A percentile compares a stretch with the other conserved stretches of the same genome.
Conservation (phyloP, 2,888 invertebrate species). For the Monoplex corrugatus region DNA sequence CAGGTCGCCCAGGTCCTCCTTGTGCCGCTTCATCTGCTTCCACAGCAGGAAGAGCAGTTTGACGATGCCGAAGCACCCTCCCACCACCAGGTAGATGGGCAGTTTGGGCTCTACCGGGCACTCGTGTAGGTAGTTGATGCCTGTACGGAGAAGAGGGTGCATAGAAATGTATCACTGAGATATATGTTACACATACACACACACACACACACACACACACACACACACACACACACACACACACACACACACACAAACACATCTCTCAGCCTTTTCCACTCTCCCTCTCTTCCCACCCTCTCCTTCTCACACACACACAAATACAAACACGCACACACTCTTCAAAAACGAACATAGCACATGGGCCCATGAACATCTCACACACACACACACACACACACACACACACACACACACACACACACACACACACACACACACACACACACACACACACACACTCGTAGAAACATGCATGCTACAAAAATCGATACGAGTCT, state of each 20-base stretch:
- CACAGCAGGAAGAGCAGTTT: constrained; percentile 85
- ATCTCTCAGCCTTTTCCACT: too few relatives aligned
- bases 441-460: constrained; percentile 26
- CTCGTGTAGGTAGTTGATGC: constrained; percentile 89
- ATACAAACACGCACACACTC: too few relatives aligned
- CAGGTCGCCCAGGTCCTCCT: constrained; percentile 76
- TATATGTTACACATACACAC: too few relatives aligned
- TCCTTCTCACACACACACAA: too few relatives aligned
- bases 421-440: not conserved
- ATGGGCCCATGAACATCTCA: too few relatives aligned
- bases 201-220: not conserved
- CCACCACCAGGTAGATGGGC: constrained; percentile 92
- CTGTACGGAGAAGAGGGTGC: constrained; percentile 82
- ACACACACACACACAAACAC: not conserved
- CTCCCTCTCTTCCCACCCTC: too few relatives aligned
- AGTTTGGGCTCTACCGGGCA: constrained; percentile 90
- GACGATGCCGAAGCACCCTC: constrained; percentile 88
- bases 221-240: not conserved
- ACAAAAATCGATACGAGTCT: not conserved
- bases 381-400: not conserved
- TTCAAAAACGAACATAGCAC: too few relatives aligned
- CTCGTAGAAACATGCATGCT: not conserved
- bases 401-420: not conserved
- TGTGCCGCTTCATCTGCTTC: constrained; percentile 85
- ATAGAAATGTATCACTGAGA: too few relatives aligned